These are phyloP conservation scores for Acrossocheilus wenchowensis DNA, from an alignment of 2,797 vertebrate genomes.

Conservation along the genomic window DNA sequence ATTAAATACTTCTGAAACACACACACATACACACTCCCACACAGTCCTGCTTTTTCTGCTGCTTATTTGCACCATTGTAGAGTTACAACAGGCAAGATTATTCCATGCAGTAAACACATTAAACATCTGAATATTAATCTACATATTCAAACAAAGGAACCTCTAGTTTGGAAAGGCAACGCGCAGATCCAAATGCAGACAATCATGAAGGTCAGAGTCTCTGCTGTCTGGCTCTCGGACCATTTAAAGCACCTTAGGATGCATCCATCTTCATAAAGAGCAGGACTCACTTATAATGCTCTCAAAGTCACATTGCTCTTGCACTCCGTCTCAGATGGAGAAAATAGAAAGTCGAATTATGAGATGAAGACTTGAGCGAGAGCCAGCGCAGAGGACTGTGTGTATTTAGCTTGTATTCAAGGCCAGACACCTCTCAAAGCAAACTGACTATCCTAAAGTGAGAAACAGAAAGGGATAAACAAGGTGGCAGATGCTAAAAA, in stretches of 20 bases:
- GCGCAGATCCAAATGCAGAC: not conserved
- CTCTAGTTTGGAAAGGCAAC: not conserved
- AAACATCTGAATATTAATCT: not conserved
- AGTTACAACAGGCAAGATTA: not conserved
- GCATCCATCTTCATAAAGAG: constrained; percentile 38
- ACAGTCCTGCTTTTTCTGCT: not conserved
- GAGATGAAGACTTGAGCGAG: not conserved
- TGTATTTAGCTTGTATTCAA: not conserved
- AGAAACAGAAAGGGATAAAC: not conserved
- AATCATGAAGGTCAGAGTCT: not conserved
- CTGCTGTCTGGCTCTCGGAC: constrained; percentile 10
- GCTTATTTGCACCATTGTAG: not conserved
- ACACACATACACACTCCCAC: constrained; percentile 14
- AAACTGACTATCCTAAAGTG: not conserved
- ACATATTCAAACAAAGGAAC: not conserved
- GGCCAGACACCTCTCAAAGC: not conserved
- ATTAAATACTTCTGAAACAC: constrained; percentile 7
- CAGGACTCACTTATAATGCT: constrained; percentile 7
- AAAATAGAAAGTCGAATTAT: constrained; percentile 11
- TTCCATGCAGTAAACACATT: not conserved
- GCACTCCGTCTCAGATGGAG: not conserved
- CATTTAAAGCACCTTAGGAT: not conserved
- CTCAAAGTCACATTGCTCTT: constrained; percentile 28
- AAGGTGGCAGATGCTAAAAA: not conserved
- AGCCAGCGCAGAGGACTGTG: not conserved